Conservation (phyloP, 2,797 vertebrate species). For the Botia kubotai region DNA sequence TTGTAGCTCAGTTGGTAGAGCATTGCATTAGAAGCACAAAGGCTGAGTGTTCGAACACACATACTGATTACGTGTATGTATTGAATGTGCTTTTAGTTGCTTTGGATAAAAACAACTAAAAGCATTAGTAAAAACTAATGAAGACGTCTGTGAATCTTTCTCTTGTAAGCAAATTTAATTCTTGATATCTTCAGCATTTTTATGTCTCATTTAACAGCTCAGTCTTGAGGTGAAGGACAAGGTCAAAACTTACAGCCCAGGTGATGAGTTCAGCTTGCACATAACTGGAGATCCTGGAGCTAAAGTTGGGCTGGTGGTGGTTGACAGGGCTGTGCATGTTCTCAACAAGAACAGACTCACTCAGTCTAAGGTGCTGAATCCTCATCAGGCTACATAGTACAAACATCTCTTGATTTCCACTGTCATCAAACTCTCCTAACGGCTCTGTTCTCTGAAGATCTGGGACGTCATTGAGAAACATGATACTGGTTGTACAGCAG, state of each 20-base stretch:
- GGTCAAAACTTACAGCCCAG: conserved; percentile 33
- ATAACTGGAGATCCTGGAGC: conserved; percentile 73
- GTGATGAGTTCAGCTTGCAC: conserved; percentile 65
- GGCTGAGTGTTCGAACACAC: too few relatives aligned
- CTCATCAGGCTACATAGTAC: too few relatives aligned
- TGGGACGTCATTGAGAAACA: conserved; percentile 79
- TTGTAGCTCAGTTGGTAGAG: conserved; percentile 46
- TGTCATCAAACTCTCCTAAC: too few relatives aligned
- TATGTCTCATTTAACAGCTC: neutral
- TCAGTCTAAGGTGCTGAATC: conserved; percentile 71
- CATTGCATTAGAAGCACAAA: too few relatives aligned
- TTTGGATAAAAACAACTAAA: too few relatives aligned
- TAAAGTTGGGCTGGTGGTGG: conserved; percentile 78
- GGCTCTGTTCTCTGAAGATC: conserved; percentile 66
- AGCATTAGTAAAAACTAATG: too few relatives aligned
- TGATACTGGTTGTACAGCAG: conserved; percentile 80
- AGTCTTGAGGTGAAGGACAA: neutral
- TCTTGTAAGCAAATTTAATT: too few relatives aligned
- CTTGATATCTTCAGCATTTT: neutral
- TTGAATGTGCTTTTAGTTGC: too few relatives aligned
- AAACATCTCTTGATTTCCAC: too few relatives aligned
- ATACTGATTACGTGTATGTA: too few relatives aligned
- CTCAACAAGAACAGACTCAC: conserved; percentile 79
- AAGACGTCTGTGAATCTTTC: neutral
- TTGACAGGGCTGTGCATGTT: conserved; percentile 80